These are phyloP conservation scores for Condylura cristata DNA, from an alignment of 2,113 vertebrate species.

Conservation along the genomic window DNA sequence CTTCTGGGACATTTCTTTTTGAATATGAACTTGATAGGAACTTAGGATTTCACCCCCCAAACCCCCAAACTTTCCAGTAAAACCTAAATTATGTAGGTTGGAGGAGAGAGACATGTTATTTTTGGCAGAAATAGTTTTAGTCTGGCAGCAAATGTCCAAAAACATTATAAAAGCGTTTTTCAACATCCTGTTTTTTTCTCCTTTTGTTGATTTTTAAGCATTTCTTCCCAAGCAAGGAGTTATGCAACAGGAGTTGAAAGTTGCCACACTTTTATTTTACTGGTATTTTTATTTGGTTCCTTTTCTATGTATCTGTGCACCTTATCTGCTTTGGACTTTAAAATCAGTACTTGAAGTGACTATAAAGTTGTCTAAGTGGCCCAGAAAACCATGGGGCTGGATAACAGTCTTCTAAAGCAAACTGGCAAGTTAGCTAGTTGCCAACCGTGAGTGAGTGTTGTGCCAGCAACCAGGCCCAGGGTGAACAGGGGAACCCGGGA, in stretches of 20 bases:
- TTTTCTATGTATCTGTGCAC: not conserved
- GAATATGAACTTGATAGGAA: slow-evolving; percentile 43
- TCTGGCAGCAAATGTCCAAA: slow-evolving; percentile 55
- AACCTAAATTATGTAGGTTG: slow-evolving; percentile 53
- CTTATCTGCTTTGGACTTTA: slow-evolving; percentile 53
- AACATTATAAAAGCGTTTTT: slow-evolving; percentile 55
- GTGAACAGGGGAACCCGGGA: too few species aligned
- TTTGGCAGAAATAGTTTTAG: slow-evolving; percentile 57
- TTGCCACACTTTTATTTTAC: slow-evolving; percentile 26
- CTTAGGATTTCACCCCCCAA: slow-evolving; percentile 5
- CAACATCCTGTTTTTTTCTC: slow-evolving; percentile 62
- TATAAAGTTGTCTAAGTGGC: not conserved
- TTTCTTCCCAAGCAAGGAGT: slow-evolving; percentile 69
- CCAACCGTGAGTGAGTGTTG: not conserved
- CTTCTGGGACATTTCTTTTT: slow-evolving; percentile 26
- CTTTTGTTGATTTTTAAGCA: slow-evolving; percentile 70
- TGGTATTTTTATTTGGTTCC: slow-evolving; percentile 40
- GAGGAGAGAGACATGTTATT: slow-evolving; percentile 43
- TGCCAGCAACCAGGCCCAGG: too few species aligned
- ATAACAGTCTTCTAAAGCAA: not conserved
- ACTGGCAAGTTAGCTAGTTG: not conserved
- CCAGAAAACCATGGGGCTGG: not conserved
- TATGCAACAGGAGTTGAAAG: slow-evolving; percentile 56
- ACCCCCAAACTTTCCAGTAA: slow-evolving; percentile 52
- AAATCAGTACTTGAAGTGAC: not conserved